Conservation (phyloP, 2,797 vertebrate genomes). For the Huso huso region DNA sequence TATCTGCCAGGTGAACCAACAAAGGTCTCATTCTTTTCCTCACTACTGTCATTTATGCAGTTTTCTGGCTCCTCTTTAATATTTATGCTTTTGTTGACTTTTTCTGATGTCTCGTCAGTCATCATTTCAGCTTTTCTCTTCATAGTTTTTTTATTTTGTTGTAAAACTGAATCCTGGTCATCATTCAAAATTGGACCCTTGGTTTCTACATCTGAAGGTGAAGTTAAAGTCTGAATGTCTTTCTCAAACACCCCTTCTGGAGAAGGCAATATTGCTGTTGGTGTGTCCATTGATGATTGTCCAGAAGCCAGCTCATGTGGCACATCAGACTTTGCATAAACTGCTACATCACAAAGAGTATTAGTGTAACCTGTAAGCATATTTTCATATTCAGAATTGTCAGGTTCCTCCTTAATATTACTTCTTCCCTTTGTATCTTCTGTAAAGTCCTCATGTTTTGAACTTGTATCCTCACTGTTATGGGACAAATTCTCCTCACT, state of each 20-base stretch:
- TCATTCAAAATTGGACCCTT: conserved; percentile 31
- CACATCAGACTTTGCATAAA: conserved; percentile 34
- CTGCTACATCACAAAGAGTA: conserved; percentile 41
- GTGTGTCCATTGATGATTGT: conserved; percentile 38
- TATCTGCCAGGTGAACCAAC: conserved; percentile 63
- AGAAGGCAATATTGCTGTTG: conserved; percentile 22
- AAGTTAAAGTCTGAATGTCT: conserved; percentile 29
- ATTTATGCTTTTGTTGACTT: conserved; percentile 46
- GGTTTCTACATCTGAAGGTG: conserved; percentile 41
- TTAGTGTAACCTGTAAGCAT: conserved; percentile 71
- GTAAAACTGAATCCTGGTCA: conserved; percentile 18
- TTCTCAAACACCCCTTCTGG: conserved; percentile 28
- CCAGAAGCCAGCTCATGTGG: conserved; percentile 55
- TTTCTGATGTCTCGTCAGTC: conserved; percentile 24
- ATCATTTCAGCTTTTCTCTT: conserved; percentile 19
- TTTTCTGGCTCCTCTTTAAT: conserved; percentile 65
- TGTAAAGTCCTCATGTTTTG: conserved; percentile 40
- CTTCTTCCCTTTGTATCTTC: conserved; percentile 58
- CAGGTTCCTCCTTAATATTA: conserved; percentile 63
- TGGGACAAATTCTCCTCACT: conserved; percentile 54
- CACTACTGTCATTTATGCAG: conserved; percentile 61
- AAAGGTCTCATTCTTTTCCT: conserved; percentile 67
- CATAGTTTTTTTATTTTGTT: conserved; percentile 21
- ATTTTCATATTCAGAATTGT: conserved; percentile 44
- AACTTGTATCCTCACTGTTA: conserved; percentile 43